A percentile compares a stretch with the other conserved stretches of the same genome.
phyloP scores from a whole-genome alignment of 2,888 invertebrate species.

The Tiliacea citrago region DNA sequence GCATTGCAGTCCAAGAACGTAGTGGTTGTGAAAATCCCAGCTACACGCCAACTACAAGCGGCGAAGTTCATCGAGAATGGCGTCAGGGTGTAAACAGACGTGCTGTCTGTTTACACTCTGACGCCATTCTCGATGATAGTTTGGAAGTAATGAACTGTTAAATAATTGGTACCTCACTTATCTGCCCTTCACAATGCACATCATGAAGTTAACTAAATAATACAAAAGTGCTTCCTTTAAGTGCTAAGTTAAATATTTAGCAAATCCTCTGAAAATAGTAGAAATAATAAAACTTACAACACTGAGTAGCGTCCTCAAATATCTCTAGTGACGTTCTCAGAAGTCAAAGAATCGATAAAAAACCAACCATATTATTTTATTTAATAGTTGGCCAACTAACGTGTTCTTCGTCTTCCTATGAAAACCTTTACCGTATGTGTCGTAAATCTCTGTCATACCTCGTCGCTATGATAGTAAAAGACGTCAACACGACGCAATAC shows the following conservation, averaged over 20 bases:
- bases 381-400: too few species aligned
- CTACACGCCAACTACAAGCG: background rate
- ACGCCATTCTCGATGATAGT: background rate
- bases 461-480: background rate
- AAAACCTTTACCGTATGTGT: background rate
- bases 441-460: background rate
- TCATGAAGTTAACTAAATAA: background rate
- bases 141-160: background rate
- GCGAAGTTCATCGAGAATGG: background rate
- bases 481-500: background rate
- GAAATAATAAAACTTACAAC: background rate
- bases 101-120: too few species aligned
- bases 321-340: conserved; percentile 1
- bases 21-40: background rate
- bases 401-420: background rate
- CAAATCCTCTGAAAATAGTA: conserved; percentile 1
- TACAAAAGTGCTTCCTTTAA: background rate
- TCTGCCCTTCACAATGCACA: background rate
- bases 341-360: conserved; percentile 15
- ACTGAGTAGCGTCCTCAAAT: background rate
- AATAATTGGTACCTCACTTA: background rate
- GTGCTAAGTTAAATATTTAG: background rate
- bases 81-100: too few species aligned
- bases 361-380: background rate
- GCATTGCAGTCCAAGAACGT: background rate